Evolutionary conservation across 2,888 invertebrate genomes (phyloP).

Genomic region (Craniophora ligustri): DNA sequence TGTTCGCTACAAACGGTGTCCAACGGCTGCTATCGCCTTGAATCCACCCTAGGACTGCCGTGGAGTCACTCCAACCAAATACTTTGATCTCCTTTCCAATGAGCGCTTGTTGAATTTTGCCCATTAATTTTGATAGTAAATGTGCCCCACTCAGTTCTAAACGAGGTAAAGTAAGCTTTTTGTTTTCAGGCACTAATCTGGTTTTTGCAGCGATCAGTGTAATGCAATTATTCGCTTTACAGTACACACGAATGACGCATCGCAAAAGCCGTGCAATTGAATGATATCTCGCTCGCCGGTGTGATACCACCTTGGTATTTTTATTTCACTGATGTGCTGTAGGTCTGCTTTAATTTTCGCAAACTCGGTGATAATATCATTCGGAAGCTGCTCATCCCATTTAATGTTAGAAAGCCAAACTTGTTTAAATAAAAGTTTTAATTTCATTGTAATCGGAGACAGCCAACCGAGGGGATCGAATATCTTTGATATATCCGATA

Average conservation of each 20-base stretch:
- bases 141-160: constrained; percentile 10
- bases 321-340: too few species aligned
- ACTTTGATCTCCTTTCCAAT: neutral
- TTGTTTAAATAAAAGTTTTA: too few species aligned
- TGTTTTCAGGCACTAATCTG: constrained; percentile 17
- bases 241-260: constrained; percentile 6
- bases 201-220: constrained; percentile 15
- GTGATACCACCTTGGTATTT: too few species aligned
- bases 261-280: constrained; percentile 8
- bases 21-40: constrained; percentile 4
- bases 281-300: too few species aligned
- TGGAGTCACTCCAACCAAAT: neutral
- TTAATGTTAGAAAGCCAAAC: too few species aligned
- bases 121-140: constrained; percentile 5
- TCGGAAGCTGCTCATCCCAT: neutral
- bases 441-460: too few species aligned
- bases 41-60: too few species aligned
- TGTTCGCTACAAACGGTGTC: constrained; percentile 8
- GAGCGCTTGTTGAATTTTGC: neutral
- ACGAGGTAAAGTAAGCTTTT: constrained; percentile 7
- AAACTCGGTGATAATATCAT: neutral
- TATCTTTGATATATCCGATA: too few species aligned
- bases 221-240: neutral
- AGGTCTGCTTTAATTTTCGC: neutral
- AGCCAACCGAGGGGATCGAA: too few species aligned